Evolutionary conservation across 2,797 vertebrate species (phyloP).

Genomic region (Tachyglossus aculeatus): DNA sequence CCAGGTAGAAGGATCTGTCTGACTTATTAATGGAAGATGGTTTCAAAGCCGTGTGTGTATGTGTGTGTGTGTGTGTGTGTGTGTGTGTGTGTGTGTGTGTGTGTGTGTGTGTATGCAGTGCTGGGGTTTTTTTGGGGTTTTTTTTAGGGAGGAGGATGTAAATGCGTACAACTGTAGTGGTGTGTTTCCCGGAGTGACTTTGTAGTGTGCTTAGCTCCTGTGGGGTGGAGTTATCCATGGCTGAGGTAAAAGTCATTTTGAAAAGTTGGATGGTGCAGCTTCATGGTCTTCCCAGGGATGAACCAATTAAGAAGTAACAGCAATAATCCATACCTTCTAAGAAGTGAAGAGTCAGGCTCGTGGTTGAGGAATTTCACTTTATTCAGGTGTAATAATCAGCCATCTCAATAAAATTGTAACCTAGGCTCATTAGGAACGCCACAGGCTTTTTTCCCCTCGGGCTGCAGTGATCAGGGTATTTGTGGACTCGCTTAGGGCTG

Average conservation of each 20-base stretch:
- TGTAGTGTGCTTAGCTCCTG: not conserved
- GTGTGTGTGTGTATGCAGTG: not conserved
- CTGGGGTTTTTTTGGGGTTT: not conserved
- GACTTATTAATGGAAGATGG: not conserved
- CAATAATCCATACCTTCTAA: not conserved
- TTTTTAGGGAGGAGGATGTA: accelerated
- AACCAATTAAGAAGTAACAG: not conserved
- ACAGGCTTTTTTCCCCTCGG: not conserved
- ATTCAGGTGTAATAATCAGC: not conserved
- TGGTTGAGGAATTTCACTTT: not conserved
- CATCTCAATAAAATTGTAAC: conserved; percentile 6
- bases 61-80: not conserved
- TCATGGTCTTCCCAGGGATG: not conserved
- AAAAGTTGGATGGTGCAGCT: not conserved
- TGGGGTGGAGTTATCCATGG: not conserved
- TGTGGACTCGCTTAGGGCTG: not conserved
- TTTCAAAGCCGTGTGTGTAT: too few relatives aligned
- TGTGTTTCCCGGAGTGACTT: not conserved
- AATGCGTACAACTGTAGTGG: not conserved
- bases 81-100: not conserved
- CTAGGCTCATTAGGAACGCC: conserved; percentile 4
- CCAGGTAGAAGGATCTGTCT: conserved; percentile 11
- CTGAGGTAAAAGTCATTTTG: not conserved
- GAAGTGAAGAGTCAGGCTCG: not conserved
- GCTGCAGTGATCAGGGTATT: not conserved